Evolutionary conservation across 2,113 vertebrate species (phyloP).

Genomic region (Gobiocypris rarus): DNA sequence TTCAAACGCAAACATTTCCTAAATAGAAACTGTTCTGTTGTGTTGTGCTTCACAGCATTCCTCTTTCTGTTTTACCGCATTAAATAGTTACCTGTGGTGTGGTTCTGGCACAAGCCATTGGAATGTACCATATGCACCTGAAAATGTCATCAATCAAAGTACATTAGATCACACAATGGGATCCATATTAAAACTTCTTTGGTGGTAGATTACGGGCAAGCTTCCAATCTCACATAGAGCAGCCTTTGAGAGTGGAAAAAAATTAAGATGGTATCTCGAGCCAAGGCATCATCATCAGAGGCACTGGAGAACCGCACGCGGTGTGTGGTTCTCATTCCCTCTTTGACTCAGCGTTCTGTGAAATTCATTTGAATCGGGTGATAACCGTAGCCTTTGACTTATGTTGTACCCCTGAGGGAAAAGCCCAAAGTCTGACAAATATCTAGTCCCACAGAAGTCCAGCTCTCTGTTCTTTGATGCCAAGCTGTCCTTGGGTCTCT

Average conservation of each 20-base stretch:
- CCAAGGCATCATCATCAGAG: conserved; percentile 64
- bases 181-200: conserved; percentile 62
- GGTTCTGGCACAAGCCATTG: conserved; percentile 62
- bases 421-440: conserved; percentile 41
- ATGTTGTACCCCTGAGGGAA: conserved; percentile 51
- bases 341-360: conserved; percentile 59
- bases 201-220: conserved; percentile 55
- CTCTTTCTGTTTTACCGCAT: conserved; percentile 41
- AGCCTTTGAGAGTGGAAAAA: conserved; percentile 63
- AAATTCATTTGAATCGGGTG: conserved; percentile 65
- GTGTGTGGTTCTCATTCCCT: conserved; percentile 65
- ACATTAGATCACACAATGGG: conserved; percentile 65
- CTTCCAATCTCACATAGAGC: conserved; percentile 61
- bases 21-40: conserved; percentile 7
- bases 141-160: conserved; percentile 74
- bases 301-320: conserved; percentile 62
- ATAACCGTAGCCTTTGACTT: conserved; percentile 58
- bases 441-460: conserved; percentile 15
- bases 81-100: conserved; percentile 60
- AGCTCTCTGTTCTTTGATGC: not conserved
- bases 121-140: conserved; percentile 77
- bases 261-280: conserved; percentile 69
- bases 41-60: conserved; percentile 37
- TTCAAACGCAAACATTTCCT: conserved; percentile 9
- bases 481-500: not conserved